phyloP scores from a whole-genome alignment of 2,888 invertebrate species.

The Protodeltote pygarga region DNA sequence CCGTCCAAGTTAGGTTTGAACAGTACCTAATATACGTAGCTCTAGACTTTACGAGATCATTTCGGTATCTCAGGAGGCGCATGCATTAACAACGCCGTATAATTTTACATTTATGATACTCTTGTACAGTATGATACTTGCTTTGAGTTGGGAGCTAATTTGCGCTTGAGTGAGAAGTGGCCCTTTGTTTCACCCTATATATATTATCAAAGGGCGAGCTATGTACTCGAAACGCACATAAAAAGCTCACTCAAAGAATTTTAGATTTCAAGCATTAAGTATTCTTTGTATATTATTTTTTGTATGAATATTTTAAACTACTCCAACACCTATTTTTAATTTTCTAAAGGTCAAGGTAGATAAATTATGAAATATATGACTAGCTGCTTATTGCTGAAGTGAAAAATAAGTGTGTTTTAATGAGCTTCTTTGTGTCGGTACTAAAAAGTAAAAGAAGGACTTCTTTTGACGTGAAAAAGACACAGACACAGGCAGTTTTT shows the following conservation, averaged over 20 bases:
- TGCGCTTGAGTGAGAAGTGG: conserved; percentile 34
- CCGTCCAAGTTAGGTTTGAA: conserved; percentile 2
- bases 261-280: conserved; percentile 22
- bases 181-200: conserved; percentile 29
- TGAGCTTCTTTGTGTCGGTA: not conserved
- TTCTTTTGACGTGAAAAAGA: too few species aligned
- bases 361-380: not conserved
- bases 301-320: conserved; percentile 3
- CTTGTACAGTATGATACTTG: conserved; percentile 29
- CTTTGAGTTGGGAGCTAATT: conserved; percentile 43
- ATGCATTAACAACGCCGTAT: conserved; percentile 34
- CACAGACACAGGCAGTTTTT: too few species aligned
- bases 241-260: conserved; percentile 13
- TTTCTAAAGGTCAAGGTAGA: not conserved
- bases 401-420: not conserved
- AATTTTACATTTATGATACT: conserved; percentile 48
- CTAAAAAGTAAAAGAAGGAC: conserved; percentile 1
- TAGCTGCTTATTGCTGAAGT: not conserved
- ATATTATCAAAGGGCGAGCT: conserved; percentile 18
- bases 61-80: conserved; percentile 18
- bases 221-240: conserved; percentile 11
- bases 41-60: conserved; percentile 20
- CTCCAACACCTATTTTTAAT: not conserved
- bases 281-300: conserved; percentile 22
- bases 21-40: conserved; percentile 2